These are phyloP conservation scores for Latheticus oryzae DNA, from an alignment of 2,888 invertebrate genomes.

Conservation along the genomic window DNA sequence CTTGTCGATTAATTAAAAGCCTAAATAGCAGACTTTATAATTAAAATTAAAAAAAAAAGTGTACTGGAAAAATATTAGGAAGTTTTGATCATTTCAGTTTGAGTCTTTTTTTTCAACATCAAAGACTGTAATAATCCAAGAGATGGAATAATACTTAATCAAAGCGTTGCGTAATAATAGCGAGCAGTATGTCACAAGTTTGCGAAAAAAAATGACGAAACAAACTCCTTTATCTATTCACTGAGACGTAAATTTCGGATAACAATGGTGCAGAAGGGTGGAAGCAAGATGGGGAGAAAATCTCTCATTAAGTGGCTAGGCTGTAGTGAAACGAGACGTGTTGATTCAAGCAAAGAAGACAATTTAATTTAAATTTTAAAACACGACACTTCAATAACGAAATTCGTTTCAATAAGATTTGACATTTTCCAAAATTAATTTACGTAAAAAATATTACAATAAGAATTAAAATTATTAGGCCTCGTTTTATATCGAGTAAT, in stretches of 20 bases:
- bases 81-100: too few relatives aligned
- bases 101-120: too few relatives aligned
- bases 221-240: constrained; percentile 37
- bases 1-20: too few relatives aligned
- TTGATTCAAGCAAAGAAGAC: constrained; percentile 45
- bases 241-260: constrained; percentile 44
- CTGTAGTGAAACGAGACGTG: constrained; percentile 42
- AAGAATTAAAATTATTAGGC: too few relatives aligned
- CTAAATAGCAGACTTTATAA: too few relatives aligned
- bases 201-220: constrained; percentile 32
- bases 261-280: constrained; percentile 43
- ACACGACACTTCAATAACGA: constrained; percentile 38
- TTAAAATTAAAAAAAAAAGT: too few relatives aligned
- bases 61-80: too few relatives aligned
- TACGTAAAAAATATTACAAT: too few relatives aligned
- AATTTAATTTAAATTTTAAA: constrained; percentile 48
- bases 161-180: too few relatives aligned
- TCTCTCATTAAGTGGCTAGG: constrained; percentile 42
- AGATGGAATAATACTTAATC: too few relatives aligned
- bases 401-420: constrained; percentile 24
- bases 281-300: constrained; percentile 44
- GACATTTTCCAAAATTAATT: constrained; percentile 24
- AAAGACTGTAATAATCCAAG: too few relatives aligned
- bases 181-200: neutral
- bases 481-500: too few relatives aligned